Evolutionary conservation across 2,797 vertebrate species (phyloP), one percentile per base, ranked within the genome.

Genomic region (Bryconaethiops microstoma): DNA sequence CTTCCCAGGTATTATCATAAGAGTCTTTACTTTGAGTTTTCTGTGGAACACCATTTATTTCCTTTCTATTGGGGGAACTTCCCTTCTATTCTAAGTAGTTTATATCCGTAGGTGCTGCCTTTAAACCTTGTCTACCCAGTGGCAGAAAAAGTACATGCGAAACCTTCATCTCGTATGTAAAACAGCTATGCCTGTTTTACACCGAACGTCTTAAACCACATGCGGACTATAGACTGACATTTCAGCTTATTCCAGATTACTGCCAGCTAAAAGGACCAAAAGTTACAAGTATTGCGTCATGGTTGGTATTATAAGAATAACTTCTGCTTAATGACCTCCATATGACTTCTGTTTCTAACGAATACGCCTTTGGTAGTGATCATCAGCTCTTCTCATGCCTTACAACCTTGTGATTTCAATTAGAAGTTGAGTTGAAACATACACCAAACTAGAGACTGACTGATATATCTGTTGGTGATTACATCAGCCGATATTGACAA

Each of bases 21-120:
- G 40, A 74, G 25, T 67, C 74, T 52, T 77, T 78, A 8, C 45
- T 42, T 13, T 5, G 77, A 75, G 54, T 60, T 67, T 79, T 82
- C 69, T 79, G 40, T 78, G 69, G 85, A 83, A 80, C 63, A 16
- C 74, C 82, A 75, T 82, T 74, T 85, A 77, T 74, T 85, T 79
- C 21, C 23, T 50, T 57, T 54, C 54, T 67, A 29, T 67, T 79
- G 55, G 75, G 86, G 86, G 74, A 85, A 79, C 77, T 84, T 80
- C 86, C 83, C 83, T 60, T 23, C 29, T 42, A 71, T 70, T 78
- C 69, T 72, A 54, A 35, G 50, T 42, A 64, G 64, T 77, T 23
- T 54, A 59, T 39, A 12, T 59, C 59, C 39, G 72, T 69, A 55
- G 39, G 69, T 55, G 52, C 70, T 52, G 21, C 14, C 16, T 74